Base-by-base conservation (phyloP, 1,140 invertebrate species). In the Dendrolimus punctatus region DNA sequence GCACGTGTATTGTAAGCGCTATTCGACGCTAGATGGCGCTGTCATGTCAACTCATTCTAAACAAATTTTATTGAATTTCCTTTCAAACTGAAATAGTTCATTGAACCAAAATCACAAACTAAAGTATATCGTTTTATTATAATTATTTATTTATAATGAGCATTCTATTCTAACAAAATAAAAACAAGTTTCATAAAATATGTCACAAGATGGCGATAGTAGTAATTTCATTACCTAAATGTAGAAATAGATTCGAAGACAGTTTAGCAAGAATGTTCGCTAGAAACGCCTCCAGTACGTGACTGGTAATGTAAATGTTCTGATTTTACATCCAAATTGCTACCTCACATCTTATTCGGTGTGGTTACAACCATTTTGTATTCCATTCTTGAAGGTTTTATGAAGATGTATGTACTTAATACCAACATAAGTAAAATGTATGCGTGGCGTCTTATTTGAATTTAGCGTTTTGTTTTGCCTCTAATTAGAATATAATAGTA, bases 261-360 rank as follows among this genome's bases (percentile, higher is more conserved):
- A 39, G 49, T 46, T 46, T 52, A 43, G 55, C 45, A 2, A 38
- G 8, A 53, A 58, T 64, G 66, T 66, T 67, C 54, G 49, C 55
- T 53, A 58, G 57, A 61, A 64, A 66, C 55, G 66, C 55, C 53
- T 66, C 53, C 43, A 48, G 62, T 73, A 79, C 78, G 80, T 84
- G 80, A 81, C 78, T 81, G 73, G 71, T 50, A 62, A 76, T 71
- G 68, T 64, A 77, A 81, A 84, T 69, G 70, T 70, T 76, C 76
- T 81, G 63, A 84, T 84, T 84, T 77, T 79, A 75, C 60, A 72
- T 69, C 68, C 60, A 84, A 81, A 81, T 80, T 84, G 73, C 71
- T 64, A 69, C 60, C 73, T 77, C 75, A 73, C 78, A 75, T 81
- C 80, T 84, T 79, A 80, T 73, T 84, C 68, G 56, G 67, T 68